Conservation (phyloP, 2,797 vertebrate species). For the Loriculus beryllinus region DNA sequence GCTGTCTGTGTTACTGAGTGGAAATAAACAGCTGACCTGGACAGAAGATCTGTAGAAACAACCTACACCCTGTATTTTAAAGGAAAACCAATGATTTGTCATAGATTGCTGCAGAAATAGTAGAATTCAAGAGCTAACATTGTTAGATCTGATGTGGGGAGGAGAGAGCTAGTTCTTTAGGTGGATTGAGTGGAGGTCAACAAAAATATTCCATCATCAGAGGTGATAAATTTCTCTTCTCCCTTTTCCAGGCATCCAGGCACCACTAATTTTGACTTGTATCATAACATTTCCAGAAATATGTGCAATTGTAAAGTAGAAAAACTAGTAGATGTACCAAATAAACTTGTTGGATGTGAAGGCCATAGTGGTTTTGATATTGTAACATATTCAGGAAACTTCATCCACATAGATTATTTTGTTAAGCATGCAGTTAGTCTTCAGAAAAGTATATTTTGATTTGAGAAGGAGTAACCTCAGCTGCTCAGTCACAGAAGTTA, state of each 20-base stretch:
- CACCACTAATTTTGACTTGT: not conserved
- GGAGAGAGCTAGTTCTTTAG: not conserved
- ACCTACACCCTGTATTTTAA: not conserved
- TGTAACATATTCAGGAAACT: not conserved
- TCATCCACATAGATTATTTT: not conserved
- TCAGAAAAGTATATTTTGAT: rapidly evolving
- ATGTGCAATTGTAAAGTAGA: not conserved
- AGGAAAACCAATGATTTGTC: not conserved
- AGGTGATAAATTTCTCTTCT: not conserved
- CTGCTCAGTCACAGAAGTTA: not conserved
- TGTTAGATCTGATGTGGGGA: not conserved
- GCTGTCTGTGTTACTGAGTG: not conserved
- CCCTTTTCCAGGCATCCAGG: not conserved
- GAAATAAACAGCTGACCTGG: not conserved
- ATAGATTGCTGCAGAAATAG: not conserved
- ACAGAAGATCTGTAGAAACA: not conserved
- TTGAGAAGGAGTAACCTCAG: not conserved
- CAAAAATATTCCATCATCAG: not conserved
- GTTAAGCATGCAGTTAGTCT: not conserved
- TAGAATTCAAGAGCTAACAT: not conserved
- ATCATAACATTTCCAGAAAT: not conserved
- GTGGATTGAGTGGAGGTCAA: not conserved
- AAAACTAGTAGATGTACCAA: not conserved
- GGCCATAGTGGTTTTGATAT: not conserved
- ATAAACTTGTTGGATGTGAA: not conserved